A percentile compares a stretch with the other conserved stretches of the same genome.
Evolutionary conservation across 2,113 vertebrate genomes (phyloP).

Genomic region (Fulmarus glacialis): DNA sequence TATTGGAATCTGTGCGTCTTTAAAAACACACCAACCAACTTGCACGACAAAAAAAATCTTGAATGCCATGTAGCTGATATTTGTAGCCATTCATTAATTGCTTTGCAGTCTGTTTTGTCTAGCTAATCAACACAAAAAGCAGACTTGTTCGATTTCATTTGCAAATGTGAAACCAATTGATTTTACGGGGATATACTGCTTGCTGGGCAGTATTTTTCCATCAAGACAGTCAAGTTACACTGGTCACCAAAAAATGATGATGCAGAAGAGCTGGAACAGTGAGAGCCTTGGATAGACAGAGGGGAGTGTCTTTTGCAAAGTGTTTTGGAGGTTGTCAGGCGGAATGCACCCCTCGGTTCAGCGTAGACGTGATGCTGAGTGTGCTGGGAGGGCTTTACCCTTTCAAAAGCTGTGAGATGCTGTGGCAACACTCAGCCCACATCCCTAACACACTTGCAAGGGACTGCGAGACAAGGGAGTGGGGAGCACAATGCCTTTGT

Average conservation of each 20-base stretch:
- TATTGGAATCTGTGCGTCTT: background rate
- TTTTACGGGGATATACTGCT: background rate
- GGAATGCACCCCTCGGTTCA: background rate
- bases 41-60: background rate
- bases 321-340: background rate
- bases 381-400: background rate
- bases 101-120: background rate
- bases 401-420: background rate
- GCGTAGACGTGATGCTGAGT: accelerated
- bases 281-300: background rate
- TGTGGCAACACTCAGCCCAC: background rate
- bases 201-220: background rate
- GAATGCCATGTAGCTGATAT: background rate
- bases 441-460: background rate
- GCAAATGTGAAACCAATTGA: background rate
- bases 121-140: background rate
- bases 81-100: background rate
- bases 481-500: background rate
- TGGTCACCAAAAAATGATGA: background rate
- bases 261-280: background rate
- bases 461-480: background rate
- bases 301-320: background rate
- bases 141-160: background rate
- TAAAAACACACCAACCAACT: background rate
- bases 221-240: background rate